These are phyloP conservation scores for Dinomys branickii DNA, from an alignment of 2,113 vertebrate species.

Conservation along the genomic window DNA sequence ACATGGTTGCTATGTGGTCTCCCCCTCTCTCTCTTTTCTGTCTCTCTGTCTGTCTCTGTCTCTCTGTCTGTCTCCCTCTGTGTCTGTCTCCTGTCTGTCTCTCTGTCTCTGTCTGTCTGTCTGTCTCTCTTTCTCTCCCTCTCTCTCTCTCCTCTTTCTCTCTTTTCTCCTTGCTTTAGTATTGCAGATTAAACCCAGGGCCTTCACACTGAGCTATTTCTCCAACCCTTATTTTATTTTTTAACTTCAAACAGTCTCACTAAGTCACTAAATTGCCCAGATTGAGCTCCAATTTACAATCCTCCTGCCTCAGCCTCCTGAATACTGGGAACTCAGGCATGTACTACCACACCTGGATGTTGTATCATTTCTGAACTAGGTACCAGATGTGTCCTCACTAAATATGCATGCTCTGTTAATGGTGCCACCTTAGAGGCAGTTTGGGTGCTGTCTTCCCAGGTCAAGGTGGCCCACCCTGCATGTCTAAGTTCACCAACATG, in stretches of 20 bases:
- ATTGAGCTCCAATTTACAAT: neutral
- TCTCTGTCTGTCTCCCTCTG: neutral
- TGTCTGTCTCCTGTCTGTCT: neutral
- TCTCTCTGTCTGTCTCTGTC: neutral
- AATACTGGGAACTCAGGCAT: neutral
- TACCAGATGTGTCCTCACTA: neutral
- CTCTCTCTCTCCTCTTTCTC: neutral
- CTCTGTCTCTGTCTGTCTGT: neutral
- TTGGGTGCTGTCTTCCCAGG: neutral
- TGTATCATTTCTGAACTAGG: neutral
- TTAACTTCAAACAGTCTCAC: neutral
- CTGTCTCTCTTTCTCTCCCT: neutral
- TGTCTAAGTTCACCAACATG: neutral
- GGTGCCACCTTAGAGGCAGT: neutral
- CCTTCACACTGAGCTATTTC: neutral
- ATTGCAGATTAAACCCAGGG: neutral
- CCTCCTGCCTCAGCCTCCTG: neutral
- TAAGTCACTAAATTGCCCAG: neutral
- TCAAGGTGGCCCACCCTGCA: accelerated
- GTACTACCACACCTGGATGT: neutral
- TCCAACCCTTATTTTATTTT: neutral
- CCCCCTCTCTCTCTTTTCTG: neutral
- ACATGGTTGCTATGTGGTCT: neutral
- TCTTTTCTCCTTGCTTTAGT: neutral
- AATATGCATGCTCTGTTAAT: neutral